Percentiles rank a stretch among this genome's conserved stretches.
Evolutionary conservation across 2,888 invertebrate genomes (phyloP).

Genomic region (Argyresthia albistria): DNA sequence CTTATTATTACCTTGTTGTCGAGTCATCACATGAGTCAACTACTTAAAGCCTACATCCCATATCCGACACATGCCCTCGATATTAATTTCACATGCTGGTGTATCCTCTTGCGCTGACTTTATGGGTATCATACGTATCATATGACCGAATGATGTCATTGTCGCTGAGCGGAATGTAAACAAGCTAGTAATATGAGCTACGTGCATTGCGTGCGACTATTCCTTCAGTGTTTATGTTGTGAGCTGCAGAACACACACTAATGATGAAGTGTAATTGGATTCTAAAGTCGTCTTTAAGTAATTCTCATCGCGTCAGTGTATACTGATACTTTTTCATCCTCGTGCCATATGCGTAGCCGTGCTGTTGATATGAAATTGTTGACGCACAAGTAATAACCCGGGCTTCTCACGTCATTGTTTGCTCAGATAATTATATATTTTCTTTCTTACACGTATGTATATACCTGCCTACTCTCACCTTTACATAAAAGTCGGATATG

Average conservation of each 20-base stretch:
- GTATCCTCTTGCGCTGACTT: not conserved
- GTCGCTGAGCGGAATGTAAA: slow-evolving; percentile 2
- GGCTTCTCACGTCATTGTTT: slow-evolving; percentile 1
- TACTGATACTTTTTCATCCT: too few relatives aligned
- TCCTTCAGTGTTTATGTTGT: too few relatives aligned
- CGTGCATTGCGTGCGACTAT: too few relatives aligned
- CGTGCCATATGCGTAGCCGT: too few relatives aligned
- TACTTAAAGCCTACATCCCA: not conserved
- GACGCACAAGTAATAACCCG: slow-evolving; percentile 12
- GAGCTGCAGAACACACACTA: too few relatives aligned
- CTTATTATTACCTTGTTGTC: slow-evolving; percentile 39
- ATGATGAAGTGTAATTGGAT: too few relatives aligned
- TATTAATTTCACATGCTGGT: not conserved
- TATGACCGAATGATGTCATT: slow-evolving; percentile 1
- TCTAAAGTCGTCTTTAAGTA: too few relatives aligned
- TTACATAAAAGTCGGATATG: too few relatives aligned
- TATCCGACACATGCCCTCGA: slow-evolving; percentile 24
- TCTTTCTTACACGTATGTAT: not conserved
- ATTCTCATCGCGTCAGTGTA: too few relatives aligned
- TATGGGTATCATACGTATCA: not conserved
- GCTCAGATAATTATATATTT: not conserved
- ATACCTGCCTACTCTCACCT: too few relatives aligned
- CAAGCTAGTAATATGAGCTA: not conserved
- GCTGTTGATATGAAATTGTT: slow-evolving; percentile 36
- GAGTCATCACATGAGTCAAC: slow-evolving; percentile 6